These are phyloP conservation scores for Prochilodus magdalenae DNA, from an alignment of 2,113 vertebrate species.

Conservation along the genomic window DNA sequence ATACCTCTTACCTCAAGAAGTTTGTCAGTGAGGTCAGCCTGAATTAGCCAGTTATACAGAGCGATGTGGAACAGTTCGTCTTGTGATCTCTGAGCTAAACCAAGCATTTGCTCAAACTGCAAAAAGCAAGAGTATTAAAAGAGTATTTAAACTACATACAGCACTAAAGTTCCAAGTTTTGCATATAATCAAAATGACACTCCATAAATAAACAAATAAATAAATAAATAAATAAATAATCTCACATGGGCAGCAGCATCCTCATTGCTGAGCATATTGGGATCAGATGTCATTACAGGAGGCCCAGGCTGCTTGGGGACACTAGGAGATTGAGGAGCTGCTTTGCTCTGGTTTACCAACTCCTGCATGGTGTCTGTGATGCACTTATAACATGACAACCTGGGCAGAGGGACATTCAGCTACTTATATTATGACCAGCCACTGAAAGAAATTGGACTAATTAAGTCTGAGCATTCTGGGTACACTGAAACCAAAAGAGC, in stretches of 20 bases:
- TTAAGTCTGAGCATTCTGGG: background rate
- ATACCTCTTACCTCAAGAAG: conserved; percentile 86
- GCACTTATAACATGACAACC: conserved; percentile 93
- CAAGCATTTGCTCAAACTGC: conserved; percentile 96
- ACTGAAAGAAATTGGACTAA: background rate
- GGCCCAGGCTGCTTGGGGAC: conserved; percentile 97
- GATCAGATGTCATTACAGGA: conserved; percentile 93
- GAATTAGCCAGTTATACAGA: conserved; percentile 97
- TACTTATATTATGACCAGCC: background rate
- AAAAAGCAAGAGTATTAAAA: conserved; percentile 23
- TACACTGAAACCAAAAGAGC: background rate
- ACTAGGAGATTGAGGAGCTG: conserved; percentile 96
- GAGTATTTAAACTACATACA: background rate
- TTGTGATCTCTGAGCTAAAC: conserved; percentile 89
- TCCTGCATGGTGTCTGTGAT: conserved; percentile 98
- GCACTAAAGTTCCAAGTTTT: background rate
- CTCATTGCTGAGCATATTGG: conserved; percentile 98
- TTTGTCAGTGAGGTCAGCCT: conserved; percentile 92
- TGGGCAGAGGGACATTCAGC: conserved; percentile 57
- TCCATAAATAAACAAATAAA: background rate
- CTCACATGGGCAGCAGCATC: conserved; percentile 96
- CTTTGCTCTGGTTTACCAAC: conserved; percentile 96
- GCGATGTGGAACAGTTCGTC: conserved; percentile 98
- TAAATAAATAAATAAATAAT: background rate
- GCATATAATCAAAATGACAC: too few species aligned